Base-by-base conservation (phyloP, 1,140 invertebrate genomes). In the Batillaria attramentaria region DNA sequence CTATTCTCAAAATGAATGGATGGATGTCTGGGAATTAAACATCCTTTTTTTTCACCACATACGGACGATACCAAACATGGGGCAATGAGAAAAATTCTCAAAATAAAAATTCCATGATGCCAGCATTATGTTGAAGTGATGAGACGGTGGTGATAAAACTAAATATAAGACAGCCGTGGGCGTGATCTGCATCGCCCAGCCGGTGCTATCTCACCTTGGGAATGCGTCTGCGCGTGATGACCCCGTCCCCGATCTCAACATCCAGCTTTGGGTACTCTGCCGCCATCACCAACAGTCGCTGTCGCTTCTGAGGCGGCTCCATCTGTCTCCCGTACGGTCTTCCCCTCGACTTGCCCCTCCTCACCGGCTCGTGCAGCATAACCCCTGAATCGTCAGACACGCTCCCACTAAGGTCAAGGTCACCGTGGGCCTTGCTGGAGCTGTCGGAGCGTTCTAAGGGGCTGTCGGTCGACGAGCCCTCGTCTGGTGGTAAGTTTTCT, bases 201-300 rank as follows among this genome's bases (percentile, higher is more conserved):
- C n/a, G n/a, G n/a, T n/a, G n/a, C 46, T 31, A 60, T 62, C 78
- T 78, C 79, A 86, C 85, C 72, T 75, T 79, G 33, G 81, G 82
- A 66, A 86, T 43, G 20, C 73, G 62, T 57, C 83, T 80, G 46
- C 80, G 65, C 18, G 81, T 83, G n/a, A 86, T 60, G 28, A 86
- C 76, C 10, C 85, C 85, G 80, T 86, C 79, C 20, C 80, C 79
- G 1, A 82, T 33, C 24, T 78, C 41, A 10, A 86, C n/a, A 41
- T 79, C 42, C 33, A 83, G 82, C 4, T 62, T 31, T 18, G 62
- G 37, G 35, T 46, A 81, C 35, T 42, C 10, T 0, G 35, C 6
- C 18, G 18, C 72, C 43, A 66, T 35, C 20, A 13, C 62, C 33
- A 6, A 78, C 33, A 72, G 79, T 81, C 66, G 68, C 20, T 54